A percentile compares a stretch with the other conserved stretches of the same genome.
Conservation (phyloP, 2,888 invertebrate genomes). For the Drosophila antonietae region DNA sequence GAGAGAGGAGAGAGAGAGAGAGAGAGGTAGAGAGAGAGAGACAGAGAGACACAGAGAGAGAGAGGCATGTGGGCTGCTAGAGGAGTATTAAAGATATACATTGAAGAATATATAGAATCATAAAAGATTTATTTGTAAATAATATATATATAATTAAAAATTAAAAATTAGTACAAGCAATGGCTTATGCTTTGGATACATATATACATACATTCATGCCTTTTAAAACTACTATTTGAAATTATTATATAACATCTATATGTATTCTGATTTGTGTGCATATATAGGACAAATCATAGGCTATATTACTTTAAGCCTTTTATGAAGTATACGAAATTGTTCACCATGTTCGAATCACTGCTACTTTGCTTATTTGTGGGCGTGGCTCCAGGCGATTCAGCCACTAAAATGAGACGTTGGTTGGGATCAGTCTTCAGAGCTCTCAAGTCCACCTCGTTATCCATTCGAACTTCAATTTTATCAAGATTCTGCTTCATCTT, state of each 20-base stretch:
- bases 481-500: constrained; percentile 30
- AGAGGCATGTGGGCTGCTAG: neutral
- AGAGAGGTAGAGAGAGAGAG: too few species aligned
- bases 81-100: neutral
- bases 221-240: too few species aligned
- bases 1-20: too few species aligned
- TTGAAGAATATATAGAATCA: too few species aligned
- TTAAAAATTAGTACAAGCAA: too few species aligned
- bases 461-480: constrained; percentile 12
- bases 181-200: neutral
- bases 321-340: constrained; percentile 59
- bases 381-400: constrained; percentile 7
- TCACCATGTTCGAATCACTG: constrained; percentile 15
- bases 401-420: constrained; percentile 36
- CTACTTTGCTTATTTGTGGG: constrained; percentile 8
- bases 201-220: too few species aligned
- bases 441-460: constrained; percentile 2
- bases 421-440: constrained; percentile 6
- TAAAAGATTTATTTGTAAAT: too few species aligned
- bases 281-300: neutral
- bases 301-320: constrained; percentile 39
- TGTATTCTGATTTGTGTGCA: neutral
- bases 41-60: too few species aligned
- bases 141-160: too few species aligned
- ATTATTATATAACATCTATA: too few species aligned